Evolutionary conservation across 2,888 invertebrate genomes (phyloP).

Genomic region (Tryphoninae sp.): DNA sequence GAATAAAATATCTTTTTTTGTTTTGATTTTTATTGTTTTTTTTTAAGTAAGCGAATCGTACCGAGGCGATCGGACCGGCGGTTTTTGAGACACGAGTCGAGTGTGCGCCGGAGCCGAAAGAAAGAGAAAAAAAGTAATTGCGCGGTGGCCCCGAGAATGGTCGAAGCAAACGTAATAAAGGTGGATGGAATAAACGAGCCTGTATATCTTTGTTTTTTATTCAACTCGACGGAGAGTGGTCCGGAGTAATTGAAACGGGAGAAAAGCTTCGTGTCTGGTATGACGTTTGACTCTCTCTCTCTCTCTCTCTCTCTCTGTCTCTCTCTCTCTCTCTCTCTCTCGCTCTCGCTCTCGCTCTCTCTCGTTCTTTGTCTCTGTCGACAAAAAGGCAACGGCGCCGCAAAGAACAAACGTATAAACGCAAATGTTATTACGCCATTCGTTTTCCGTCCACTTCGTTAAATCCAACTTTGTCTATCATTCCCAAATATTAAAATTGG

Average conservation of each 20-base stretch:
- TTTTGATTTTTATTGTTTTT: background rate
- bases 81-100: background rate
- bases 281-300: slow-evolving; percentile 66
- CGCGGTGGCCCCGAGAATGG: background rate
- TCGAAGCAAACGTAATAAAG: slow-evolving; percentile 17
- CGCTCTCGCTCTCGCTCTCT: no score
- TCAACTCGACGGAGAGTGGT: slow-evolving; percentile 18
- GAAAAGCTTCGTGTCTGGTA: slow-evolving; percentile 68
- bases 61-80: no score
- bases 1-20: no score
- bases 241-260: slow-evolving; percentile 74
- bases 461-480: slow-evolving; percentile 77
- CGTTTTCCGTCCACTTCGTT: slow-evolving; percentile 75
- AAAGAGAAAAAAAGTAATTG: slow-evolving; percentile 4
- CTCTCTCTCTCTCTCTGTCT: slow-evolving; percentile 40
- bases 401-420: slow-evolving; percentile 40
- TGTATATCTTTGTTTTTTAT: slow-evolving; percentile 15
- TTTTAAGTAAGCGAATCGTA: no score
- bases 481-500: slow-evolving; percentile 76
- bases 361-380: slow-evolving; percentile 24
- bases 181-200: slow-evolving; percentile 6
- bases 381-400: slow-evolving; percentile 47
- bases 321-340: slow-evolving; percentile 48
- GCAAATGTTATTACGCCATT: slow-evolving; percentile 75
- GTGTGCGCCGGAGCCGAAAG: background rate